Evolutionary conservation across 1,140 invertebrate species (phyloP).

Genomic region (Gryon sp.): DNA sequence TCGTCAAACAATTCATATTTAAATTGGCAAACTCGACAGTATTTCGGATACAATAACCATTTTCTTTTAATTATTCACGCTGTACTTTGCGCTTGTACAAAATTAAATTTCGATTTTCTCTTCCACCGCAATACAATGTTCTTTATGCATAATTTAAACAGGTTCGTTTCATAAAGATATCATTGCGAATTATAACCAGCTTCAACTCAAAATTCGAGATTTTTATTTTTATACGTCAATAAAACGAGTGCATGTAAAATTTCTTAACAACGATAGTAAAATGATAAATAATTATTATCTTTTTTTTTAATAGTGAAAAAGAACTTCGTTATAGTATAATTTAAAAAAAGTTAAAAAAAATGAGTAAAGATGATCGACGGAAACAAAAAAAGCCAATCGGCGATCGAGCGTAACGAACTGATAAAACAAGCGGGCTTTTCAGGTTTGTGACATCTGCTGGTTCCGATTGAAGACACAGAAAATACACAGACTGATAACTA

Average conservation of each 20-base stretch:
- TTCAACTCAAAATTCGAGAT: background rate
- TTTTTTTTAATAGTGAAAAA: no score
- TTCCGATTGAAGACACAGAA: slow-evolving; percentile 47
- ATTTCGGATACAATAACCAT: slow-evolving; percentile 28
- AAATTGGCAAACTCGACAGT: slow-evolving; percentile 27
- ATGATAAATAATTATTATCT: no score
- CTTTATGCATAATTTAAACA: slow-evolving; percentile 11
- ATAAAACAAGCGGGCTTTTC: slow-evolving; percentile 71
- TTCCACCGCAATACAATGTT: slow-evolving; percentile 19
- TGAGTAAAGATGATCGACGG: no score
- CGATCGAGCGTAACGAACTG: slow-evolving; percentile 72
- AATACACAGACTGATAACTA: slow-evolving; percentile 26
- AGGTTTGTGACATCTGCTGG: slow-evolving; percentile 62
- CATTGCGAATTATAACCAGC: slow-evolving; percentile 6
- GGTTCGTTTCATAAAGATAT: slow-evolving; percentile 18
- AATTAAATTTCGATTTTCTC: slow-evolving; percentile 40
- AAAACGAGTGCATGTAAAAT: no score
- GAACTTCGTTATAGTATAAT: no score
- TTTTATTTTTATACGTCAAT: no score
- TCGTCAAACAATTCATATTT: slow-evolving; percentile 53
- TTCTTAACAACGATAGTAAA: no score
- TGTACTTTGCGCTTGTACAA: slow-evolving; percentile 27
- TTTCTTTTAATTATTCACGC: slow-evolving; percentile 46
- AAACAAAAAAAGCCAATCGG: slow-evolving; percentile 73
- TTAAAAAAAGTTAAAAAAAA: no score